These are phyloP conservation scores for Scatophagus argus DNA, from an alignment of 2,113 vertebrate species.

Conservation along the genomic window DNA sequence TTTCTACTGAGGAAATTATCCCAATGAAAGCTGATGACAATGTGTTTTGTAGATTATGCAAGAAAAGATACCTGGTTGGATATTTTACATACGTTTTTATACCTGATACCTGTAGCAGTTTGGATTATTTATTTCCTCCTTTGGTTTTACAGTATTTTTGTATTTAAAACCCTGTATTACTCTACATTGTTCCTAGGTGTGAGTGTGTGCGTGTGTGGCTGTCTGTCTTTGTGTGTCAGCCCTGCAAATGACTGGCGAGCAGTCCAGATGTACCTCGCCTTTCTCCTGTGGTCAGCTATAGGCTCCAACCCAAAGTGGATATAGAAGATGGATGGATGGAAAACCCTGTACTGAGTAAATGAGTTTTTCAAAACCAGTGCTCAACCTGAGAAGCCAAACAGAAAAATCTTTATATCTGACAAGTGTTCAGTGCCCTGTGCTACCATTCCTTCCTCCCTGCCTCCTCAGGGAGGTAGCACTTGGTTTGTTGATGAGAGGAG, in stretches of 20 bases:
- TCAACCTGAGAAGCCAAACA: conserved; percentile 10
- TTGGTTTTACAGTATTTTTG: not conserved
- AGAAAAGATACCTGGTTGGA: too few relatives aligned
- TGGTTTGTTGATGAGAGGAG: conserved; percentile 62
- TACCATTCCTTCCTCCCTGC: conserved; percentile 19
- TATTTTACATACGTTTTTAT: too few relatives aligned
- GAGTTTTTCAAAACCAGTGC: not conserved
- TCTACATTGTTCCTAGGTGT: too few relatives aligned
- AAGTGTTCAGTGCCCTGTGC: conserved; percentile 11
- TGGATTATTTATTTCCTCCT: not conserved
- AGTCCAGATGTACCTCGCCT: too few relatives aligned
- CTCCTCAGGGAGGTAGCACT: conserved; percentile 32
- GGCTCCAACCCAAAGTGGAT: too few relatives aligned
- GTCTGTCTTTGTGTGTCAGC: too few relatives aligned
- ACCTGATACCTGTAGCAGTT: not conserved
- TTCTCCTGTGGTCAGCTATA: too few relatives aligned
- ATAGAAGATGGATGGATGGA: too few relatives aligned
- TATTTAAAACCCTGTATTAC: not conserved
- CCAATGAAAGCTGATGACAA: not conserved
- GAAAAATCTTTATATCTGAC: conserved; percentile 22
- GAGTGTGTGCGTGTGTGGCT: too few relatives aligned
- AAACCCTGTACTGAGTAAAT: not conserved
- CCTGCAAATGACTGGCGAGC: too few relatives aligned
- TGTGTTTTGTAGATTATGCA: too few relatives aligned
- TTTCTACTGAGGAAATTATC: not conserved